Evolutionary conservation across 2,888 invertebrate species (phyloP).

Genomic region (Crossocerus cetratus): DNA sequence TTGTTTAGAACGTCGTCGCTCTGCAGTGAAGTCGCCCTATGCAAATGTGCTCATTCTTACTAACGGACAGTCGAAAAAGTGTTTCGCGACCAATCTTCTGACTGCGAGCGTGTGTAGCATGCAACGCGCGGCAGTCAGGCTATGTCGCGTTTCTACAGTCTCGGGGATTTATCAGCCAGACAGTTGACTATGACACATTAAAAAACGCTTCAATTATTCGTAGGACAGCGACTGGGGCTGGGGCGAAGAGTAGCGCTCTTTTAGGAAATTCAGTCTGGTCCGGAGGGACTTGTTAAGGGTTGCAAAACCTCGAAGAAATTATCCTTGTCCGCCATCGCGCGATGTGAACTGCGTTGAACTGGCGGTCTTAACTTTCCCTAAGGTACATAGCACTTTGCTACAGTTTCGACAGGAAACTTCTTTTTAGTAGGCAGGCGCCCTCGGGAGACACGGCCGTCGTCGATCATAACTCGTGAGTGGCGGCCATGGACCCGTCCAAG

Average conservation of each 20-base stretch:
- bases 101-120: neutral
- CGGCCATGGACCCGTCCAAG: constrained; percentile 26
- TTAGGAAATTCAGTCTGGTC: neutral
- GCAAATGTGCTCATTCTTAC: neutral
- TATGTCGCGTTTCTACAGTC: neutral
- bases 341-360: too few species aligned
- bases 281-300: neutral
- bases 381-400: neutral
- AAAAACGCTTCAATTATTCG: too few species aligned
- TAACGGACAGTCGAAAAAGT: neutral
- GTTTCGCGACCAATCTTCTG: constrained; percentile 1
- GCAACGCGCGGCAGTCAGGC: neutral
- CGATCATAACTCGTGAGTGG: constrained; percentile 36
- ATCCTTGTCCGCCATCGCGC: neutral
- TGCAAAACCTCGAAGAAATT: neutral
- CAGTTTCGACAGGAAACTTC: neutral
- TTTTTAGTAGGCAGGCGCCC: neutral
- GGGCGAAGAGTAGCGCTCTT: too few species aligned
- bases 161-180: neutral
- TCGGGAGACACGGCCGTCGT: constrained; percentile 25
- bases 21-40: neutral
- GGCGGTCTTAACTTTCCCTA: too few species aligned
- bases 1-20: neutral
- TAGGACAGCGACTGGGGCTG: too few species aligned
- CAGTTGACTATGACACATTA: too few species aligned